Evolutionary conservation across 2,797 vertebrate genomes (phyloP).

Genomic region (Microctenopoma steveboyesi): DNA sequence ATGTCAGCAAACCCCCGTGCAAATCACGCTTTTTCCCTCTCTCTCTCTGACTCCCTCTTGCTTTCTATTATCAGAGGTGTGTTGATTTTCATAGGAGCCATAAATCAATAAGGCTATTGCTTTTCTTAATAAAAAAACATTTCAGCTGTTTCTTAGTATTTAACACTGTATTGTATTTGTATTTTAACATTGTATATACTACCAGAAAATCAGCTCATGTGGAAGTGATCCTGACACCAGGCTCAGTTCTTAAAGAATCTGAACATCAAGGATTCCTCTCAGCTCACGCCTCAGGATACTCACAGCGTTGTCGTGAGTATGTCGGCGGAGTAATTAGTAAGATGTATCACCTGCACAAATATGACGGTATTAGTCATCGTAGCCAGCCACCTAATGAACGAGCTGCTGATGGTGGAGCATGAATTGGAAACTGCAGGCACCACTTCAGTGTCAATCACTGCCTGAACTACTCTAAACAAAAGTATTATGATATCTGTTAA

Average conservation of each 20-base stretch:
- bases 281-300: no score
- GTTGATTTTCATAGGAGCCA: constrained; percentile 45
- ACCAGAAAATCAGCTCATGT: constrained; percentile 4
- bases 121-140: constrained; percentile 10
- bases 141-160: neutral
- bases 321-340: constrained; percentile 16
- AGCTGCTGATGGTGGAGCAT: neutral
- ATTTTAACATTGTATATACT: constrained; percentile 9
- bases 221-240: neutral
- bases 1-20: constrained; percentile 51
- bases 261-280: neutral
- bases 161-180: constrained; percentile 10
- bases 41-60: constrained; percentile 14
- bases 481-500: no score
- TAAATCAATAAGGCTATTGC: constrained; percentile 64
- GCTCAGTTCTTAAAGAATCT: neutral
- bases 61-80: constrained; percentile 37
- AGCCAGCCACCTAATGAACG: constrained; percentile 6
- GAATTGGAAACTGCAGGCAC: neutral
- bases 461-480: neutral
- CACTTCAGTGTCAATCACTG: neutral
- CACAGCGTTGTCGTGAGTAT: neutral
- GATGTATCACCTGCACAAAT: neutral
- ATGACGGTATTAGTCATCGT: neutral
- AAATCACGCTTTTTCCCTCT: constrained; percentile 28